phyloP scores from a whole-genome alignment of 2,888 invertebrate genomes.

The Synergus laeviventris region DNA sequence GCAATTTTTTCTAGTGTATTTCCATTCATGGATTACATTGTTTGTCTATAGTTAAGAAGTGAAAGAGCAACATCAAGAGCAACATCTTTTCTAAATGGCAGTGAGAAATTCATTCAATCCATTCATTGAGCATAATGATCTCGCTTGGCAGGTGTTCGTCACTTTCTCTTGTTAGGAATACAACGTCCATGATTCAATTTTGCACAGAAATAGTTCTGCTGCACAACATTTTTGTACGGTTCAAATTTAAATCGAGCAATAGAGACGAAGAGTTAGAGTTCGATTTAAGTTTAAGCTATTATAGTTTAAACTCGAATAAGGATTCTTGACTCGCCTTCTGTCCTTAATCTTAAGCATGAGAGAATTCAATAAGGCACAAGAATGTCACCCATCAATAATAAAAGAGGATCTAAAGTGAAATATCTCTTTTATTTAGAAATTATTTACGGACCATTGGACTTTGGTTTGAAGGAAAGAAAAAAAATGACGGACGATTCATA shows the following conservation, averaged over 20 bases:
- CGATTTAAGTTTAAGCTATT: too few species aligned
- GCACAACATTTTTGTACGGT: too few species aligned
- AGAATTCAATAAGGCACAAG: neutral
- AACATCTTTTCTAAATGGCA: too few species aligned
- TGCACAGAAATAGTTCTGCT: neutral
- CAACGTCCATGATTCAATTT: neutral
- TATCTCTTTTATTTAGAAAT: conserved; percentile 49
- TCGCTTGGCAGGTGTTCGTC: neutral
- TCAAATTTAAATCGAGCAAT: too few species aligned
- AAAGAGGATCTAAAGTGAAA: conserved; percentile 45
- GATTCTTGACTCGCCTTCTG: too few species aligned
- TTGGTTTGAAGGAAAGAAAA: conserved; percentile 47
- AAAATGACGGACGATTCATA: conserved; percentile 60
- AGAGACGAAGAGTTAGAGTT: too few species aligned
- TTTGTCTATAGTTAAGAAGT: too few species aligned
- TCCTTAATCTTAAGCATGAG: neutral
- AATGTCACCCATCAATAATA: conserved; percentile 16
- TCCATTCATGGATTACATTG: too few species aligned
- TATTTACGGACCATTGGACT: conserved; percentile 49
- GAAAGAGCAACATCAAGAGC: too few species aligned
- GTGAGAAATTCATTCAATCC: neutral
- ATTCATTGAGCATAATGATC: neutral
- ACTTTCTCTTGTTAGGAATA: neutral
- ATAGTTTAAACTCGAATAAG: too few species aligned
- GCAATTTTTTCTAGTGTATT: too few species aligned